Evolutionary conservation across 2,888 invertebrate species (phyloP), one percentile per base, ranked within the genome.

Genomic region (Limnephilus auricula): DNA sequence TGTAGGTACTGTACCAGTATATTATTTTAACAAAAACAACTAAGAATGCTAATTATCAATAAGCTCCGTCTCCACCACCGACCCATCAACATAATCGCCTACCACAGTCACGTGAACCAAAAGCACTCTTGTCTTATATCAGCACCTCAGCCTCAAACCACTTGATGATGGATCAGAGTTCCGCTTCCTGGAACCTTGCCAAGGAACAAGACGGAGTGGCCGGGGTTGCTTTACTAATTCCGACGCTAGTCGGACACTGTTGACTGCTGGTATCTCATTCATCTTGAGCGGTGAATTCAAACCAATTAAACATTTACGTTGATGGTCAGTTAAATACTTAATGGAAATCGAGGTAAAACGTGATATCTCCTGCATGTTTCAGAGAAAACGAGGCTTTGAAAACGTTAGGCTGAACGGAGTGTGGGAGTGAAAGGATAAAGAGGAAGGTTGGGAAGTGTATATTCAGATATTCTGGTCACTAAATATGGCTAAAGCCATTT

Each of bases 111-210:
- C 25, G 9, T 25, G 25, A 65, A 18, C 25, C 9, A 25, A 65
- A 65, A 65, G 25, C 65, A 15, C 82, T 37, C 18, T 18, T 6
- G 25, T 82, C 32, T 34, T 34, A 2, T 82, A 10, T 82, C 31
- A 82, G 18, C 34, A 18, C 25, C 25, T 18, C 25, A 34, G 34
- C 34, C 34, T 65, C 9, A 25, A 37, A 37, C 82, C 82, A 82
- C 18, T 82, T 37, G 34, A 82, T 25, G 82, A 82, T 82, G 32
- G 82, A 82, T 82, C 82, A 6, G 82, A 34, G 34, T 82, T 34
- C 82, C 82, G 34, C 25, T 82, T 37, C 82, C 32, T 82, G 82
- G 82, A 82, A 82, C 82, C 82, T 32, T 10, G 82, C 82, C 82
- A 82, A 34, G 34, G 32, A 82, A 34, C 82, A 37, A 34, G 82